Evolutionary conservation across 2,888 invertebrate genomes (phyloP).

Genomic region (Sphaerophoria rueppellii): DNA sequence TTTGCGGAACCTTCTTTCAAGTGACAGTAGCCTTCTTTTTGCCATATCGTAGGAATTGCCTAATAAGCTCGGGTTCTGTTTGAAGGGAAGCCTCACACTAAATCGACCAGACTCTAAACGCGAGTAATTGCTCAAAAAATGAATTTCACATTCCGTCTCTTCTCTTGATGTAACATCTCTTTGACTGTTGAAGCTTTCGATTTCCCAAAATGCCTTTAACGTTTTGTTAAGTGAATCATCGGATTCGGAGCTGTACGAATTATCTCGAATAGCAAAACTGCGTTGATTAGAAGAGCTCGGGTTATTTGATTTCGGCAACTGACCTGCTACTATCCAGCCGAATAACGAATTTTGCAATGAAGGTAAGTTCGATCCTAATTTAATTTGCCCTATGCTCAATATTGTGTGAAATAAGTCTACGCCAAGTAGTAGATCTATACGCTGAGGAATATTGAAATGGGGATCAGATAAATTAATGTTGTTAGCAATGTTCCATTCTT

Average conservation of each 20-base stretch:
- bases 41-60: conserved; percentile 5
- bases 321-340: conserved; percentile 57
- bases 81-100: neutral
- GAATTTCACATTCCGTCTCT: conserved; percentile 33
- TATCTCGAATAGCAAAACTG: neutral
- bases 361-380: conserved; percentile 38
- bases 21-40: conserved; percentile 4
- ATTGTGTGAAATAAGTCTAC: conserved; percentile 44
- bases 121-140: conserved; percentile 20
- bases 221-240: neutral
- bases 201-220: conserved; percentile 14
- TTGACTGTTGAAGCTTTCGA: conserved; percentile 4
- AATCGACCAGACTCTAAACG: conserved; percentile 1
- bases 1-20: conserved; percentile 14
- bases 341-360: conserved; percentile 48
- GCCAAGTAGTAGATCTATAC: conserved; percentile 49
- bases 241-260: neutral
- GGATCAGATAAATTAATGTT: conserved; percentile 51
- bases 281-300: neutral
- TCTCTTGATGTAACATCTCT: conserved; percentile 11
- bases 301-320: conserved; percentile 20
- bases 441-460: conserved; percentile 39
- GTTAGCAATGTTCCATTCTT: conserved; percentile 26
- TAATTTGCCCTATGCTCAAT: conserved; percentile 42
- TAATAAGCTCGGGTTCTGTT: conserved; percentile 5